Evolutionary conservation across 2,797 vertebrate genomes (phyloP), one percentile per base, ranked within the genome.

Genomic region (Galagoides demidoff): DNA sequence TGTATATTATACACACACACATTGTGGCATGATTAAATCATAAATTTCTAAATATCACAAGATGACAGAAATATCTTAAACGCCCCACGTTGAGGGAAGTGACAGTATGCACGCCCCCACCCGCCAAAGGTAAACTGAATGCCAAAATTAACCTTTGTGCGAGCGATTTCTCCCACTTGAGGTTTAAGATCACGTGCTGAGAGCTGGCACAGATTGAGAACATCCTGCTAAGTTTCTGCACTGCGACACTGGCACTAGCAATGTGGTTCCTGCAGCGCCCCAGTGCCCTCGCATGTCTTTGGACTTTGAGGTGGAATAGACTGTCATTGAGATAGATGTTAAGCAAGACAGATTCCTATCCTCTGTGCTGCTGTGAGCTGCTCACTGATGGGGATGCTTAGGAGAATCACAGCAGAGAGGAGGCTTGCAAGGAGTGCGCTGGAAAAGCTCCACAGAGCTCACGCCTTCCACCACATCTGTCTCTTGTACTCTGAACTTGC

Each of bases 341-440:
- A 63, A 98, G 98, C 39, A 99, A 99, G 99, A 99, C 99, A 0
- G 99, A 99, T 97, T 99, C 99, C 82, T 99, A 99, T 86, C 99
- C 99, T 0, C 97, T 99, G 43, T 99, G 99, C 96, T 98, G 99
- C 90, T 98, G 98, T 14, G 99, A 99, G 94, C 94, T 99, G 91
- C 99, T 98, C 11, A 99, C 99, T 0, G 99, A 99, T 92, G 98
- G 98, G 68, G 96, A 98, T 14, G 98, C 98, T 27, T 99, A 99
- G 9, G 99, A 99, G 78, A 98, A 99, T 89, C 99, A 98, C 94
- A 99, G 99, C 96, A 98, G 99, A 95, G 99, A 99, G 92, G 99
- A 99, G 98, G 98, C 98, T 95, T 97, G 98, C 85, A 97, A 98
- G 90, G 98, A 98, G 95, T 99, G 99, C 95, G 98, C 98, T 99